Evolutionary conservation across 2,888 invertebrate genomes (phyloP), one percentile per base, ranked within the genome.

Genomic region (Tineola bisselliella): DNA sequence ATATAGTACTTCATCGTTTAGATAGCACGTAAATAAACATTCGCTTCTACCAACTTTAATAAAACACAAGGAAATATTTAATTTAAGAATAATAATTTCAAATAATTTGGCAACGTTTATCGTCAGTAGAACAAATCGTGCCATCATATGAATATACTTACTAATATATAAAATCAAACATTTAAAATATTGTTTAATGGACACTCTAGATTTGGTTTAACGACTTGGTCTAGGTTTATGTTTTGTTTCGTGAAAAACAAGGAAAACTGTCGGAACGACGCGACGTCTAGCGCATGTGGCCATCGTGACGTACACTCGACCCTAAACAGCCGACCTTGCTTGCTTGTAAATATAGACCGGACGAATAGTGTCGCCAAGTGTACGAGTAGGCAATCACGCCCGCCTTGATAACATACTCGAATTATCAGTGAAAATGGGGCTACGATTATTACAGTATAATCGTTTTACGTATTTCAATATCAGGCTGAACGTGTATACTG

Each of bases 361-460:
- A 15, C 48, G 48, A 43, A 30, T 12, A 18, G 56, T 17, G 56
- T 79, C 80, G 81, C 83, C 81, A 83, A 77, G 78, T 19, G 56
- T 56, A 58, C 58, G n/a, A 18, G 30, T n/a, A 17, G 33, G 33
- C 58, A 73, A 74, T 76, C 66, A 64, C 64, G 63, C 33, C 48
- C 48, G 48, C 48, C 48, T 48, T 48, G 48, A 48, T 48, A 48
- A 48, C 48, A 17, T 48, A 71, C 73, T 66, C 71, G 74, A 72
- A 76, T 86, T 86, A 86, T 86, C 86, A 82, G 77, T 79, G 74
- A 86, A 84, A 84, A 86, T 86, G 86, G 76, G 77, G 73, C 72
- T 72, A 71, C 78, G 82, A 83, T 84, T 19, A 58, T 58, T 81
- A 77, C 75, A 70, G 65, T 69, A 69, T 79, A 77, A 81, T 79